Conservation (phyloP, 2,888 invertebrate genomes). For the Drosophila kuntzei region DNA sequence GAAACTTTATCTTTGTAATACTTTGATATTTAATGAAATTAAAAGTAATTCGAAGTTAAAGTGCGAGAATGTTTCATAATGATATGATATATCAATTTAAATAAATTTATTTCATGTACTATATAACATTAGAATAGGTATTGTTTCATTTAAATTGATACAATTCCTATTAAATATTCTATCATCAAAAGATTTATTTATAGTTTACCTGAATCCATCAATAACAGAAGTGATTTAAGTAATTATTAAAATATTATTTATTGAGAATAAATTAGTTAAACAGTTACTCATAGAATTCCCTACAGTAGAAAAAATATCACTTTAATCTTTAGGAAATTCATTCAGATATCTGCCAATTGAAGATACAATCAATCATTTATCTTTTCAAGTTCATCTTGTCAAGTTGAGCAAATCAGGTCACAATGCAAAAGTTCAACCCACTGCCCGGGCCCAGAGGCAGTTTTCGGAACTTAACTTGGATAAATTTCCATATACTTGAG, state of each 20-base stretch:
- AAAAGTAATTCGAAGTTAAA: background rate
- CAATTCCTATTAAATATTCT: too few relatives aligned
- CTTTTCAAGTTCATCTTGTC: conserved; percentile 24
- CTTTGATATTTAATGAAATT: background rate
- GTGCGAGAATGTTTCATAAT: background rate
- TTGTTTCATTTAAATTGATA: too few relatives aligned
- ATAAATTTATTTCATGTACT: too few relatives aligned
- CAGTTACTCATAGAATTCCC: background rate
- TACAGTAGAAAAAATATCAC: background rate
- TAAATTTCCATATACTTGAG: conserved; percentile 37
- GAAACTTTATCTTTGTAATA: background rate
- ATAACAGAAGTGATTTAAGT: background rate
- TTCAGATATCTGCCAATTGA: background rate
- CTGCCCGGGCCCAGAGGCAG: conserved; percentile 19
- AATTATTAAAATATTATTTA: background rate
- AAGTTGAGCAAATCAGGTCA: conserved; percentile 44
- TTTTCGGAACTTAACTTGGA: conserved; percentile 12
- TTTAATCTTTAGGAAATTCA: background rate
- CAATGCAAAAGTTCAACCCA: conserved; percentile 33
- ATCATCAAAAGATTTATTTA: too few relatives aligned
- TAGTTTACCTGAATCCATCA: too few relatives aligned
- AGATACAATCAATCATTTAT: conserved; percentile 7
- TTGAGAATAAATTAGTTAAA: background rate
- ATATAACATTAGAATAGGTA: too few relatives aligned
- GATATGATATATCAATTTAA: too few relatives aligned